Evolutionary conservation across 2,797 vertebrate species (phyloP).

Genomic region (Ambastaia sidthimunki): DNA sequence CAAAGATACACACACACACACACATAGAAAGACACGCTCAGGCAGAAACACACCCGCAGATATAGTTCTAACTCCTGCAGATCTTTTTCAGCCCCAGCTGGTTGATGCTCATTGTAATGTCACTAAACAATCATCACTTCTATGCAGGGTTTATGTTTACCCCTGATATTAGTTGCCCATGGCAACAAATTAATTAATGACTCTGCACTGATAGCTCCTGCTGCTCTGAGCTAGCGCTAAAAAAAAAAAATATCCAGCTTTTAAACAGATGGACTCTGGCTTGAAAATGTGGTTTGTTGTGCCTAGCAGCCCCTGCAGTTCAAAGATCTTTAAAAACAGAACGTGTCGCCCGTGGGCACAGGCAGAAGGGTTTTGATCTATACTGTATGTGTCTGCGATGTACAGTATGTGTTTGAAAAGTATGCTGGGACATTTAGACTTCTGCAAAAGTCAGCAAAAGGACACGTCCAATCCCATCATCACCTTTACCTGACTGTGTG

Average conservation of each 20-base stretch:
- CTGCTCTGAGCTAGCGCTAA: conserved; percentile 30
- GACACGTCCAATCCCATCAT: not conserved
- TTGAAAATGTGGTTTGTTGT: conserved; percentile 20
- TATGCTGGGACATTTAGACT: not conserved
- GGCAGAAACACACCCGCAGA: conserved; percentile 16
- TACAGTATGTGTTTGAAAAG: not conserved
- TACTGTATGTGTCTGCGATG: not conserved
- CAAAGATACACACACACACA: too few relatives aligned
- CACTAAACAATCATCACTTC: conserved; percentile 41
- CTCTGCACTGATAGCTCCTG: conserved; percentile 37
- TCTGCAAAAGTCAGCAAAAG: not conserved
- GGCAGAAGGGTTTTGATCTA: not conserved
- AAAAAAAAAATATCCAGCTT: conserved; percentile 41
- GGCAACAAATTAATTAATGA: conserved; percentile 53
- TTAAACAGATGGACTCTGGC: conserved; percentile 41
- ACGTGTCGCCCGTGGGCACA: not conserved
- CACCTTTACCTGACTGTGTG: conserved; percentile 17
- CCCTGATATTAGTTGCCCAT: conserved; percentile 51
- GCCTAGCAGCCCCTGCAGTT: not conserved
- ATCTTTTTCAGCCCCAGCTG: conserved; percentile 37
- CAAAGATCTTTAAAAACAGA: conserved; percentile 20
- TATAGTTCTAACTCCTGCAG: conserved; percentile 27
- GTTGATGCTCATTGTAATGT: conserved; percentile 42
- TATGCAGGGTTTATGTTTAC: conserved; percentile 50
- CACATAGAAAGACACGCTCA: not conserved